Percentiles rank a stretch among this genome's conserved stretches.
These are phyloP conservation scores for Metacarcinus magister DNA, from an alignment of 2,888 invertebrate genomes.

Conservation along the genomic window DNA sequence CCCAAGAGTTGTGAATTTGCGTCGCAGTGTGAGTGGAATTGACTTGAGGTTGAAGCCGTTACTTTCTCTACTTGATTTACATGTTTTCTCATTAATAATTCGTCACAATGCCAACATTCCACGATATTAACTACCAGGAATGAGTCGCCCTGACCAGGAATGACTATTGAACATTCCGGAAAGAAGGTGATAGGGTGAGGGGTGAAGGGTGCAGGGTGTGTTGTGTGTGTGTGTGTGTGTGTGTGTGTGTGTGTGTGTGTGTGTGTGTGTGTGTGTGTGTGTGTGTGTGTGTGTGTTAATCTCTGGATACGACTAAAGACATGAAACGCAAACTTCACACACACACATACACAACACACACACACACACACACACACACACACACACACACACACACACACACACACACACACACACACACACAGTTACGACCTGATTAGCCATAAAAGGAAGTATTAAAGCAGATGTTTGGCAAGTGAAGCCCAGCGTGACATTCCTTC, in stretches of 20 bases:
- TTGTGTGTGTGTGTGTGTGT: slow-evolving; percentile 41
- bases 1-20: slow-evolving; percentile 1
- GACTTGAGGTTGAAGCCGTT: background rate
- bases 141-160: slow-evolving; percentile 45
- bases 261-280: slow-evolving; percentile 48
- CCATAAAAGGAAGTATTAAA: slow-evolving; percentile 52
- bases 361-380: slow-evolving; percentile 62
- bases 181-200: background rate
- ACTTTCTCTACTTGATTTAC: slow-evolving; percentile 55
- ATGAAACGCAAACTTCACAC: background rate
- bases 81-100: slow-evolving; percentile 56
- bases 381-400: slow-evolving; percentile 44
- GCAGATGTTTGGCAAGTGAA: slow-evolving; percentile 22
- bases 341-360: background rate
- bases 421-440: slow-evolving; percentile 32
- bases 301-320: background rate
- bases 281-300: slow-evolving; percentile 10
- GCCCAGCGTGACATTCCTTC: background rate
- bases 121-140: slow-evolving; percentile 60
- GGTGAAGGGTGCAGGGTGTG: background rate
- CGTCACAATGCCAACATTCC: slow-evolving; percentile 51
- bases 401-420: slow-evolving; percentile 66
- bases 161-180: slow-evolving; percentile 59
- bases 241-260: slow-evolving; percentile 48
- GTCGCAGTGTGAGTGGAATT: slow-evolving; percentile 38